Evolutionary conservation across 2,888 invertebrate species (phyloP).

Genomic region (Yponomeuta malinellus): DNA sequence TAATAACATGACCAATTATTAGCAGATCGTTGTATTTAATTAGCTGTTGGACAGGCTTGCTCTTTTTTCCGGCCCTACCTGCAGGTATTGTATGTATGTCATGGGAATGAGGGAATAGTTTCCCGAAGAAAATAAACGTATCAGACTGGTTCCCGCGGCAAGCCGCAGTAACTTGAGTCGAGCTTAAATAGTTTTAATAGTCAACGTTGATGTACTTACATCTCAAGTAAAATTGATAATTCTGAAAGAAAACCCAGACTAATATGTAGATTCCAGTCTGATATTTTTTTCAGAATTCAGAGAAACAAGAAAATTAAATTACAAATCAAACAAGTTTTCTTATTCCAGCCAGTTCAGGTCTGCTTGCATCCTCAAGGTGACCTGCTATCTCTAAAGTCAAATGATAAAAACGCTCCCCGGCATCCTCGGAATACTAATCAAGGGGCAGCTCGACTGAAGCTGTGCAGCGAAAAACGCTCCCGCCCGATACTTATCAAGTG

Average conservation of each 20-base stretch:
- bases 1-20: constrained; percentile 67
- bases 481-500: constrained; percentile 73
- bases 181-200: background rate
- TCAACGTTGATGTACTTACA: background rate
- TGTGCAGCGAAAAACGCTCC: constrained; percentile 56
- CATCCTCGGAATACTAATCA: constrained; percentile 66
- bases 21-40: constrained; percentile 66
- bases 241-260: background rate
- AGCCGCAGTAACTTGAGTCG: background rate
- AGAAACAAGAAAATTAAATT: background rate
- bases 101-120: background rate
- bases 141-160: background rate
- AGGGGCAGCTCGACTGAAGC: constrained; percentile 63
- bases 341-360: background rate
- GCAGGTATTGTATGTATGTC: constrained; percentile 3
- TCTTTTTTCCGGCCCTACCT: constrained; percentile 24
- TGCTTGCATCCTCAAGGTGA: constrained; percentile 63
- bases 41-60: constrained; percentile 42
- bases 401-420: constrained; percentile 45
- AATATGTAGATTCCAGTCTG: background rate
- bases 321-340: constrained; percentile 7
- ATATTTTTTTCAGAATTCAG: background rate
- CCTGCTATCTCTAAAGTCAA: constrained; percentile 52
- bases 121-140: background rate
- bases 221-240: background rate